phyloP scores from a whole-genome alignment of 1,140 invertebrate species.

The Drosophila santomea region DNA sequence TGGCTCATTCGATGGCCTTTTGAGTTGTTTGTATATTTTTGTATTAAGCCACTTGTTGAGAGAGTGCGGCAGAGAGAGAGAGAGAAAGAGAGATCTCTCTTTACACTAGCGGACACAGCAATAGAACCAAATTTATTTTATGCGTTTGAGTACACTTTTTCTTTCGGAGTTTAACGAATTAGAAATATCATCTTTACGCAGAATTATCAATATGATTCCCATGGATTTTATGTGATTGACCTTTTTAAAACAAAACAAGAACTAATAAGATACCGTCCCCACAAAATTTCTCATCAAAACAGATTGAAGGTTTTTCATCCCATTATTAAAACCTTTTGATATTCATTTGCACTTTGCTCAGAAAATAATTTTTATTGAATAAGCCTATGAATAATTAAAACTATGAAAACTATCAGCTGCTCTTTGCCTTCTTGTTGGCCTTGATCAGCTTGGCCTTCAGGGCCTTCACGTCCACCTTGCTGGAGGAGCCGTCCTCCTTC shows the following conservation, averaged over 20 bases:
- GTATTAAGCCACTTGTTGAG: constrained; percentile 32
- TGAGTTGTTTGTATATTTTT: background rate
- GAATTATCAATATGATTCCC: too few species aligned
- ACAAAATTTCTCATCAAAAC: too few species aligned
- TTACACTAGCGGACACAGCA: background rate
- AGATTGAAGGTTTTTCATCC: too few species aligned
- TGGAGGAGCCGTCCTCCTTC: constrained; percentile 14
- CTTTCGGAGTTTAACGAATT: too few species aligned
- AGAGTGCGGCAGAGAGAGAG: constrained; percentile 8
- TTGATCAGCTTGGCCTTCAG: constrained; percentile 75
- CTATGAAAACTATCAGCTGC: constrained; percentile 54
- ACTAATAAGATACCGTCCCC: too few species aligned
- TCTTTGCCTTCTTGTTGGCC: constrained; percentile 67
- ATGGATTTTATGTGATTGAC: too few species aligned
- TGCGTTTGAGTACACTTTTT: too few species aligned
- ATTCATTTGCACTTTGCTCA: constrained; percentile 1
- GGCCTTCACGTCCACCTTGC: constrained; percentile 69
- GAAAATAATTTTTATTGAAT: constrained; percentile 17
- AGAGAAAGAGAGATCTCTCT: constrained; percentile 1
- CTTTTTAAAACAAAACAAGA: too few species aligned
- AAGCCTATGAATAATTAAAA: constrained; percentile 22
- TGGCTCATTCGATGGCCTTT: constrained; percentile 13
- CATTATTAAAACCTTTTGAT: too few species aligned
- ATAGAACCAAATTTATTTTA: background rate
- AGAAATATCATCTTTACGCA: too few species aligned